Evolutionary conservation across 2,888 invertebrate genomes (phyloP).

Genomic region (Stenchaetothrips biformis): DNA sequence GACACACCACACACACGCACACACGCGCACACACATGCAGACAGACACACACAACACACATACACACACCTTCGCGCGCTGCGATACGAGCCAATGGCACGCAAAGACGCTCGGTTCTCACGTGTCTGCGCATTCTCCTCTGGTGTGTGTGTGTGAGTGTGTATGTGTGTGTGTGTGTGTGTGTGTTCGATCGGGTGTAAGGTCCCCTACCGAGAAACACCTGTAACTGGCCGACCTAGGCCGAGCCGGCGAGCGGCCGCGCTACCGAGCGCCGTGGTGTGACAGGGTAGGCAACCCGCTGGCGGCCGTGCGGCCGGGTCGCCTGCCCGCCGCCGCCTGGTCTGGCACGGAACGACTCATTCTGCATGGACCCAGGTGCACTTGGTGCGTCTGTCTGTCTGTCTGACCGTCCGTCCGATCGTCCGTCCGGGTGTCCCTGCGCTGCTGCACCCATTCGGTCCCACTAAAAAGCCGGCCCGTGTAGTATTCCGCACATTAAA

Average conservation of each 20-base stretch:
- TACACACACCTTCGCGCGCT: no score
- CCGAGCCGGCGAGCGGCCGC: background rate
- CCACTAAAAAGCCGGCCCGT: background rate
- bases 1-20: no score
- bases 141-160: background rate
- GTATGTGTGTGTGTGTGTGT: background rate
- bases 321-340: background rate
- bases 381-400: background rate
- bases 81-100: background rate
- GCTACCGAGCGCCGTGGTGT: background rate
- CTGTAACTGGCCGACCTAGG: background rate
- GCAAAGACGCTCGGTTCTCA: background rate
- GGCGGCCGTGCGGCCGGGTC: background rate
- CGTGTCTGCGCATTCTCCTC: no score
- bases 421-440: background rate
- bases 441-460: background rate
- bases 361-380: no score
- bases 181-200: background rate
- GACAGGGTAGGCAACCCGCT: background rate
- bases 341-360: no score
- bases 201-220: background rate
- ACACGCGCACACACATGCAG: no score
- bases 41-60: no score
- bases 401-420: background rate
- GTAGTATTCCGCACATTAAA: background rate